Conservation (phyloP, 2,113 vertebrate species). For the Sinosuthora webbiana region DNA sequence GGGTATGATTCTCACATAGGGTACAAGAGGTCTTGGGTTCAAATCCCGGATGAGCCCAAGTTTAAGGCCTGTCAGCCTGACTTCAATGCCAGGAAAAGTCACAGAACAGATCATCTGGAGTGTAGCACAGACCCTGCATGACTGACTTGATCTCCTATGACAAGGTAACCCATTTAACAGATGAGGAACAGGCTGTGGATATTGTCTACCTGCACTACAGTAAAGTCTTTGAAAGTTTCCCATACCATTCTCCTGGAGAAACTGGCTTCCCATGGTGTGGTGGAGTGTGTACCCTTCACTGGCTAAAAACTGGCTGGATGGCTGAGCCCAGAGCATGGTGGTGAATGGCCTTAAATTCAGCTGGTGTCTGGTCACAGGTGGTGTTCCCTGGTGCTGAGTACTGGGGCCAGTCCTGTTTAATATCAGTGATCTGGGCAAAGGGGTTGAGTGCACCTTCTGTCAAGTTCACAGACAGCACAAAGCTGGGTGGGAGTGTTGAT, state of each 20-base stretch:
- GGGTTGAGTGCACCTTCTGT: neutral
- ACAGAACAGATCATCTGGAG: neutral
- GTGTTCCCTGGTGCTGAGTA: too few species aligned
- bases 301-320: neutral
- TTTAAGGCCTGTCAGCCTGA: neutral
- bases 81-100: neutral
- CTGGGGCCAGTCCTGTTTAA: neutral
- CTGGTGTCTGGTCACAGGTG: rapidly evolving
- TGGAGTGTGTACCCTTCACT: neutral
- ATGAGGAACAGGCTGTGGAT: neutral
- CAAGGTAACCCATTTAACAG: neutral
- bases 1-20: neutral
- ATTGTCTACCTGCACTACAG: neutral
- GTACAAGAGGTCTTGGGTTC: neutral
- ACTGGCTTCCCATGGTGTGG: neutral
- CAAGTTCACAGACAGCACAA: neutral
- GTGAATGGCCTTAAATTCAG: neutral
- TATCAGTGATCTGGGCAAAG: neutral
- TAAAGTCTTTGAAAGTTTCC: neutral
- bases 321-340: neutral
- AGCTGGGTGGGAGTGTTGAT: neutral
- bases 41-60: neutral
- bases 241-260: neutral
- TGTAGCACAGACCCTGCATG: too few species aligned
- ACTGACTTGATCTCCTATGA: neutral